phyloP scores from a whole-genome alignment of 2,888 invertebrate species.

The Alviniconcha strummeri region DNA sequence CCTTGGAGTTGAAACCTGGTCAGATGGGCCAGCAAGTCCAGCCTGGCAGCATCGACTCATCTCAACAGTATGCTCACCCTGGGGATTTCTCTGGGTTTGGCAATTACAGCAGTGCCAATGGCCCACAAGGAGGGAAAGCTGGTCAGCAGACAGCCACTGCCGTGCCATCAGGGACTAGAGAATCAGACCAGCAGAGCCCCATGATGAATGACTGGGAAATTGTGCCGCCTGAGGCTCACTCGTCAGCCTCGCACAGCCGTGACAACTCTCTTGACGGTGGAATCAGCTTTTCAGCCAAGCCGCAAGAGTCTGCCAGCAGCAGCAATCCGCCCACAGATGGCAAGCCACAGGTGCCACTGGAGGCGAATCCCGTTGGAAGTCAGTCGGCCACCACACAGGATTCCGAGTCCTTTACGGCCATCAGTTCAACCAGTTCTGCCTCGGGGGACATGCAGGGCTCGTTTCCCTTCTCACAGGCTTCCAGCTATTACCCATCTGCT shows the following conservation, averaged over 20 bases:
- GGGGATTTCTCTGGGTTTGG: constrained; percentile 24
- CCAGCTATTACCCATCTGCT: constrained; percentile 10
- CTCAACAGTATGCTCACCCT: constrained; percentile 26
- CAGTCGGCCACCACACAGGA: constrained; percentile 20
- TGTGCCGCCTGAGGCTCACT: constrained; percentile 42
- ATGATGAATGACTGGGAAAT: constrained; percentile 60
- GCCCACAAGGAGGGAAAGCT: not conserved
- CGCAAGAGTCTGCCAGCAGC: constrained; percentile 18
- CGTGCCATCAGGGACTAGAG: constrained; percentile 20
- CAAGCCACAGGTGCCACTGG: not conserved
- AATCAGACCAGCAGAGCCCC: constrained; percentile 41
- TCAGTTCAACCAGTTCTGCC: constrained; percentile 24
- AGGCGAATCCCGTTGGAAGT: not conserved
- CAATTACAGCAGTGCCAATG: not conserved
- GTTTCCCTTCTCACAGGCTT: constrained; percentile 8
- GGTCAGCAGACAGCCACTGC: not conserved
- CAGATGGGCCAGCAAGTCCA: not conserved
- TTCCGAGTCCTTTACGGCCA: constrained; percentile 30
- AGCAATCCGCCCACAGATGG: not conserved
- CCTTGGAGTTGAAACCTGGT: not conserved
- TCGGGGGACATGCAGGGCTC: constrained; percentile 16
- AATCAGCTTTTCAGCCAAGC: constrained; percentile 26
- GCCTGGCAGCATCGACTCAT: not conserved
- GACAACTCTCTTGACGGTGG: constrained; percentile 42
- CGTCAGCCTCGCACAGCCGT: constrained; percentile 34